Conservation (phyloP, 1,140 invertebrate species). For the Calycopis cecrops region DNA sequence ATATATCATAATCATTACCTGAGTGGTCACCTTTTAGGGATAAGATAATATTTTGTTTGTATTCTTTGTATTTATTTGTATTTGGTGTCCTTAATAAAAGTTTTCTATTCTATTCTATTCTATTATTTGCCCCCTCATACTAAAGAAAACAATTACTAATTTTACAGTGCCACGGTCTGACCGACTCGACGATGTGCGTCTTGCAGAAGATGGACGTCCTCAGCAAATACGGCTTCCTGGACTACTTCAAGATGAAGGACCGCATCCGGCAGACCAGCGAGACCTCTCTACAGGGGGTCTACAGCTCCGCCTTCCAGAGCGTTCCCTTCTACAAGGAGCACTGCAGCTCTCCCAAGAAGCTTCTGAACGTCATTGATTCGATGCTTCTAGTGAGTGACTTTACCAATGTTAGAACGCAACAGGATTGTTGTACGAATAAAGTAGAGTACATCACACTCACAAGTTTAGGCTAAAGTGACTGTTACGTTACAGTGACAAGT, state of each 20-base stretch:
- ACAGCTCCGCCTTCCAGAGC: conserved; percentile 32
- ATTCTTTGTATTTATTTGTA: too few species aligned
- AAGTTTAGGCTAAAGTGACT: too few species aligned
- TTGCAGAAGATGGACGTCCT: conserved; percentile 52
- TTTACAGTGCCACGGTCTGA: conserved; percentile 49
- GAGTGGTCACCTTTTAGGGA: too few species aligned
- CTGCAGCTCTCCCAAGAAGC: conserved; percentile 51
- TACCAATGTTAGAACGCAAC: too few species aligned
- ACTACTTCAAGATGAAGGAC: conserved; percentile 60
- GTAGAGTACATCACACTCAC: too few species aligned
- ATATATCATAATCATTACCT: too few species aligned
- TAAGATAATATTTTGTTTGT: too few species aligned
- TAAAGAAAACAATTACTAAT: background rate
- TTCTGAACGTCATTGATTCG: conserved; percentile 54
- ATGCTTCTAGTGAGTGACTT: conserved; percentile 51
- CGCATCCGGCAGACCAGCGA: conserved; percentile 34
- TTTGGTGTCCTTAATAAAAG: too few species aligned
- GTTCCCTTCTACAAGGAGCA: conserved; percentile 40
- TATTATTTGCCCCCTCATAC: too few species aligned
- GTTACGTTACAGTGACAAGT: too few species aligned
- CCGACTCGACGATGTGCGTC: conserved; percentile 40
- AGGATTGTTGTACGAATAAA: too few species aligned
- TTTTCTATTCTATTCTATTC: too few species aligned
- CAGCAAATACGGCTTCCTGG: conserved; percentile 55
- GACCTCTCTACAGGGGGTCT: conserved; percentile 28